Evolutionary conservation across 2,797 vertebrate genomes (phyloP).

Genomic region (Gallinago stenura): DNA sequence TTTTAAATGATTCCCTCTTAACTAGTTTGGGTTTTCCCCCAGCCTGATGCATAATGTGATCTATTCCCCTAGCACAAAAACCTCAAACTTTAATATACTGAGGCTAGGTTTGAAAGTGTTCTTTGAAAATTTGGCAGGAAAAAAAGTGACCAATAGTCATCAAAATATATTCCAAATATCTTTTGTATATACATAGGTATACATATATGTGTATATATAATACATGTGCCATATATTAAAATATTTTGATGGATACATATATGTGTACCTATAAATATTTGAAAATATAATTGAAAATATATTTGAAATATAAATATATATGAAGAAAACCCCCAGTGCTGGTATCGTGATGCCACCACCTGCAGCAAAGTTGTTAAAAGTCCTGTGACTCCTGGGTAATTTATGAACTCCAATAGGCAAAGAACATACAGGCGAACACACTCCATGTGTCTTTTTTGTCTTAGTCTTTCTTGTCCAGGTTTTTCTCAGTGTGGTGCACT

Average conservation of each 20-base stretch:
- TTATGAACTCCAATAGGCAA: constrained; percentile 70
- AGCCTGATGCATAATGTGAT: background rate
- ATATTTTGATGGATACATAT: background rate
- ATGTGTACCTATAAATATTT: background rate
- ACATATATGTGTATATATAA: background rate
- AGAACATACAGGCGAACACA: constrained; percentile 54
- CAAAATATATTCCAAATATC: background rate
- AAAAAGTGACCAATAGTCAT: constrained; percentile 24
- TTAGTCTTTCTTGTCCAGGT: constrained; percentile 69
- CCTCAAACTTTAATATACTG: background rate
- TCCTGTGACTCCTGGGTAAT: constrained; percentile 76
- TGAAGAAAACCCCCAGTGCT: background rate
- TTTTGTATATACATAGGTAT: background rate
- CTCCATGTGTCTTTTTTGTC: constrained; percentile 72
- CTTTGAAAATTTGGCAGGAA: constrained; percentile 48
- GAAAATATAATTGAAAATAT: background rate
- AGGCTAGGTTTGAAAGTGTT: constrained; percentile 14
- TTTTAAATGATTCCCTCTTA: constrained; percentile 43
- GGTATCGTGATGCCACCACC: constrained; percentile 48
- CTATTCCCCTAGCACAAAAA: constrained; percentile 24
- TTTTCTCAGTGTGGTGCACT: constrained; percentile 73
- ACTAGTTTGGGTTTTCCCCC: constrained; percentile 17
- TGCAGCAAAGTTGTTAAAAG: constrained; percentile 73
- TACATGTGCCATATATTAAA: background rate
- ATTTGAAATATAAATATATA: background rate